These are phyloP conservation scores for Poeciliopsis infans DNA, from an alignment of 2,797 vertebrate genomes.

Conservation along the genomic window DNA sequence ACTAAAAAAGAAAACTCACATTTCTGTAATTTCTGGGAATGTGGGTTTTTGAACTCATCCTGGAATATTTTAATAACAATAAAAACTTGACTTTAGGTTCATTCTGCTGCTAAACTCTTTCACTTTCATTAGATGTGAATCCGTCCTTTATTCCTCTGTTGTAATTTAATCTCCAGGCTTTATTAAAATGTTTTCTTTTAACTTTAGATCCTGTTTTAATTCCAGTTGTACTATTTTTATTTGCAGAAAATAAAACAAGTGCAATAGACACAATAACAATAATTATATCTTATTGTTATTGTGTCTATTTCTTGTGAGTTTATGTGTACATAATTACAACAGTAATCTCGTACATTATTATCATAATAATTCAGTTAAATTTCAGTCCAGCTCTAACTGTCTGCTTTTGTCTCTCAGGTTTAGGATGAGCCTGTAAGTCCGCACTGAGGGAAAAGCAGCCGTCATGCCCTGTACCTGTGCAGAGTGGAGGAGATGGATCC, in stretches of 20 bases:
- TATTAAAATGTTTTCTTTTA: not conserved
- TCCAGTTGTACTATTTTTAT: not conserved
- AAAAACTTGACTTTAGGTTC: not conserved
- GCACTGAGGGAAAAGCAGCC: conserved; percentile 23
- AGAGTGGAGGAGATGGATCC: conserved; percentile 94
- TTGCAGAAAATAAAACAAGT: not conserved
- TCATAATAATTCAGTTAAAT: not conserved
- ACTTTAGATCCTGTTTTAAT: not conserved
- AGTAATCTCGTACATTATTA: not conserved
- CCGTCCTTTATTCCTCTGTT: not conserved
- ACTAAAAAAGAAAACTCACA: not conserved
- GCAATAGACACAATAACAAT: too few species aligned
- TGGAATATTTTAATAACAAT: not conserved
- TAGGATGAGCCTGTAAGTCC: conserved; percentile 35
- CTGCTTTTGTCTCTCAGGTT: not conserved
- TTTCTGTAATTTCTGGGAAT: not conserved
- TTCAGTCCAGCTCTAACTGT: not conserved
- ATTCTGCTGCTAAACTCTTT: not conserved
- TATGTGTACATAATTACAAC: not conserved
- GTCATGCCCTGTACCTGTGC: conserved; percentile 90
- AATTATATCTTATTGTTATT: not conserved
- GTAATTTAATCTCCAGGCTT: not conserved
- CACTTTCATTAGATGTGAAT: not conserved
- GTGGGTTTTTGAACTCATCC: not conserved
- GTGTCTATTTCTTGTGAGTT: not conserved